A percentile compares a stretch with the other conserved stretches of the same genome.
phyloP scores from a whole-genome alignment of 2,113 vertebrate species.

The Redunca redunca region DNA sequence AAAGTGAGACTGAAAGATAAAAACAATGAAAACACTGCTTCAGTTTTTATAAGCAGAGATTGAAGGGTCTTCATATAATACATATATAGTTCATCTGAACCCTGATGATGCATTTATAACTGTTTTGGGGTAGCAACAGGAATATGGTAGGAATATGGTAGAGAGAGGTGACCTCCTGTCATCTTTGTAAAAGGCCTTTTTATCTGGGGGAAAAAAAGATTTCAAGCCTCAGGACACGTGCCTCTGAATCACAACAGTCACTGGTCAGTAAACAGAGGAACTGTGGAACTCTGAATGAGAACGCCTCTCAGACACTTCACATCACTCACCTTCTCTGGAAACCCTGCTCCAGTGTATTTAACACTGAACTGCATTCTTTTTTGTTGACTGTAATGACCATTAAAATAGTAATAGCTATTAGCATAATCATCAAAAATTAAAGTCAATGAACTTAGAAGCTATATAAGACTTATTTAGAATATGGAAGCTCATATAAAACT shows the following conservation, averaged over 20 bases:
- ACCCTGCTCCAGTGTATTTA: not conserved
- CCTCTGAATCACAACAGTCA: not conserved
- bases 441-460: not conserved
- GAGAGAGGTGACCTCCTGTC: not conserved
- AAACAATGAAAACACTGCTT: constrained; percentile 30
- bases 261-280: not conserved
- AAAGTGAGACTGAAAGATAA: constrained; percentile 85
- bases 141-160: not conserved
- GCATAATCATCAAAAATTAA: not conserved
- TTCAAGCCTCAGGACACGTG: not conserved
- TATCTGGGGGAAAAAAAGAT: not conserved
- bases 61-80: not conserved
- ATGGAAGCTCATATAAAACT: not conserved
- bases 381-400: not conserved
- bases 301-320: not conserved
- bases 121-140: not conserved
- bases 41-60: not conserved
- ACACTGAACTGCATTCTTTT: not conserved
- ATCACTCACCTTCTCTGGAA: not conserved
- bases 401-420: not conserved
- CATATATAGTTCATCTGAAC: not conserved
- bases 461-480: not conserved
- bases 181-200: not conserved
- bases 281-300: not conserved
- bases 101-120: not conserved